Percentiles rank a stretch among this genome's conserved stretches.
These are phyloP conservation scores for Neocrepidodera transversa DNA, from an alignment of 2,888 invertebrate species.

Conservation along the genomic window DNA sequence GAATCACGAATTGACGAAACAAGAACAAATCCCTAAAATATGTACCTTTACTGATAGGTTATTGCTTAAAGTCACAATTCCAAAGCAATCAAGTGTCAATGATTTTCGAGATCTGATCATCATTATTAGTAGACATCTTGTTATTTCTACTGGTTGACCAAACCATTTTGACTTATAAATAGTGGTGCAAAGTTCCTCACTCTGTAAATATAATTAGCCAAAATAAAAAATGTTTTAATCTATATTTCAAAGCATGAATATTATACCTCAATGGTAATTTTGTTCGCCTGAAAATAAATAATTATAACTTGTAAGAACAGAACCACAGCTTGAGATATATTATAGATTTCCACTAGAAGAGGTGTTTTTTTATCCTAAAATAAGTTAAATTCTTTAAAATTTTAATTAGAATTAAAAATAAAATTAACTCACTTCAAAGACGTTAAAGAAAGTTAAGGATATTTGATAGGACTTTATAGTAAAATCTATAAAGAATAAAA, in stretches of 20 bases:
- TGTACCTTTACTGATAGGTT: neutral
- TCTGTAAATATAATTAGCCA: slow-evolving; percentile 4
- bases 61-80: neutral
- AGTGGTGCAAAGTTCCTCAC: neutral
- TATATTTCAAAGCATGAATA: neutral
- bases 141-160: slow-evolving; percentile 14
- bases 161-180: slow-evolving; percentile 23
- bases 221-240: neutral
- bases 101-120: slow-evolving; percentile 16
- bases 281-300: slow-evolving; percentile 10
- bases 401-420: neutral
- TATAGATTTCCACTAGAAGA: neutral
- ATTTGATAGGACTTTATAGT: slow-evolving; percentile 2
- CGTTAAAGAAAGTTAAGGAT: neutral
- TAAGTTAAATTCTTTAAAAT: neutral
- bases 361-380: slow-evolving; percentile 3
- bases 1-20: too few species aligned
- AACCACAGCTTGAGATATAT: neutral
- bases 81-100: neutral
- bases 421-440: neutral
- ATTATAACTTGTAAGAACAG: neutral
- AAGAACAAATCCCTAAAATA: too few species aligned
- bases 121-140: slow-evolving; percentile 8
- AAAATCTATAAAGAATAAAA: slow-evolving; percentile 1
- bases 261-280: slow-evolving; percentile 16